Conservation (phyloP, 2,113 vertebrate species). For the Megaceryle maxima region DNA sequence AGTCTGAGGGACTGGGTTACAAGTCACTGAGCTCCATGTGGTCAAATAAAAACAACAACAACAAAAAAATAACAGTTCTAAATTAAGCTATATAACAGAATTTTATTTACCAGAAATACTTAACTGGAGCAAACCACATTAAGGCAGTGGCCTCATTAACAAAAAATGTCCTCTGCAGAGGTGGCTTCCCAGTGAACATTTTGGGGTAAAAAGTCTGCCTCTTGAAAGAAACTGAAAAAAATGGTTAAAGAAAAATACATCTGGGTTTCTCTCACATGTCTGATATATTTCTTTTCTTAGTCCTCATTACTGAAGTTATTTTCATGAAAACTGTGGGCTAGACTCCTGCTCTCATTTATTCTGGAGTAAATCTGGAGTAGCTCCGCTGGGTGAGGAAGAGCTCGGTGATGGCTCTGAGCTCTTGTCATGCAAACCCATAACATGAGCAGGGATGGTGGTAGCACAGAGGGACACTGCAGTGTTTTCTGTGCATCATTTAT, state of each 20-base stretch:
- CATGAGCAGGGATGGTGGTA: background rate
- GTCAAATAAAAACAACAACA: slow-evolving; percentile 61
- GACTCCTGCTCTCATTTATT: background rate
- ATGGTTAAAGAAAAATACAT: background rate
- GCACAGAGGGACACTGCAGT: background rate
- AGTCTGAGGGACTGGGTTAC: slow-evolving; percentile 65
- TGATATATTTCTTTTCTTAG: background rate
- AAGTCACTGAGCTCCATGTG: slow-evolving; percentile 59
- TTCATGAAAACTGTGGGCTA: background rate
- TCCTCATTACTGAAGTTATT: background rate
- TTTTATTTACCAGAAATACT: slow-evolving; percentile 68
- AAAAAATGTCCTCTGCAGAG: slow-evolving; percentile 19
- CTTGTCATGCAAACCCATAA: fast-evolving
- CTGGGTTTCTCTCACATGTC: background rate
- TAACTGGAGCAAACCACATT: slow-evolving; percentile 50
- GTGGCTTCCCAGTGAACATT: slow-evolving; percentile 3
- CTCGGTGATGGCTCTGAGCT: fast-evolving
- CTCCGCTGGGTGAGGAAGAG: fast-evolving
- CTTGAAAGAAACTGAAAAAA: background rate
- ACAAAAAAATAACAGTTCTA: slow-evolving; percentile 43
- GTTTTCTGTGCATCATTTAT: slow-evolving; percentile 7
- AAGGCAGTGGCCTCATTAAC: slow-evolving; percentile 58
- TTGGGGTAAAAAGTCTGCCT: background rate
- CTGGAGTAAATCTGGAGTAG: background rate
- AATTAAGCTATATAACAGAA: slow-evolving; percentile 64